Percentiles rank a stretch among this genome's conserved stretches.
phyloP scores from a whole-genome alignment of 2,113 vertebrate genomes.

The Lepus europaeus region DNA sequence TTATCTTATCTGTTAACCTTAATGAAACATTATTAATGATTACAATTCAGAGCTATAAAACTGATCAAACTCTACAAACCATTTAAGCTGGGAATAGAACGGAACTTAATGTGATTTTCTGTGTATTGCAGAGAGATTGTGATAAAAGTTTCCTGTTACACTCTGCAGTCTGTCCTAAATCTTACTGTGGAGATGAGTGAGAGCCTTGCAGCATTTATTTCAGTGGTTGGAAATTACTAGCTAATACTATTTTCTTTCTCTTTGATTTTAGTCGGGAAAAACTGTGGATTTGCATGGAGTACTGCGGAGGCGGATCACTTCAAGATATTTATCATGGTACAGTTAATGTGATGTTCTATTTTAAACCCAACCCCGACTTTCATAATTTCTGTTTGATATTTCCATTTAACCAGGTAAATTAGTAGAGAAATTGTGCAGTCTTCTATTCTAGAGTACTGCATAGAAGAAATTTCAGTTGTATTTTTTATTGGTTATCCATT shows the following conservation, averaged over 20 bases:
- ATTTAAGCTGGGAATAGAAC: neutral
- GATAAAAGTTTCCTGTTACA: neutral
- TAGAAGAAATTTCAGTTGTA: constrained; percentile 50
- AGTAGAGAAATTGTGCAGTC: constrained; percentile 14
- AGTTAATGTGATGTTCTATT: neutral
- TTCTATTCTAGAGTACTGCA: neutral
- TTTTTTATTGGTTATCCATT: constrained; percentile 29
- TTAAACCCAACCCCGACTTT: constrained; percentile 29
- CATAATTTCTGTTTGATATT: constrained; percentile 40
- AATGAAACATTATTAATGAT: constrained; percentile 45
- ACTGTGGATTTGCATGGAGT: constrained; percentile 99
- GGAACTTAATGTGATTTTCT: neutral
- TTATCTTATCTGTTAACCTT: constrained; percentile 22
- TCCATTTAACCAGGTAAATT: constrained; percentile 15
- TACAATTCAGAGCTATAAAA: constrained; percentile 13
- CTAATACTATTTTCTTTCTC: constrained; percentile 67
- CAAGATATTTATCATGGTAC: constrained; percentile 98
- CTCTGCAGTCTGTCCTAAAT: neutral
- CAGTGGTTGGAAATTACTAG: neutral
- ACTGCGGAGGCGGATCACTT: constrained; percentile 97
- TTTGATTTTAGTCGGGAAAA: constrained; percentile 93
- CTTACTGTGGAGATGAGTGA: neutral
- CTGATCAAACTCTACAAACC: neutral
- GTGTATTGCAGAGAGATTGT: neutral
- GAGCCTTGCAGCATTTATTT: neutral